Percentiles rank a stretch among this genome's conserved stretches.
Evolutionary conservation across 2,888 invertebrate genomes (phyloP).

Genomic region (Cistogaster globosa): DNA sequence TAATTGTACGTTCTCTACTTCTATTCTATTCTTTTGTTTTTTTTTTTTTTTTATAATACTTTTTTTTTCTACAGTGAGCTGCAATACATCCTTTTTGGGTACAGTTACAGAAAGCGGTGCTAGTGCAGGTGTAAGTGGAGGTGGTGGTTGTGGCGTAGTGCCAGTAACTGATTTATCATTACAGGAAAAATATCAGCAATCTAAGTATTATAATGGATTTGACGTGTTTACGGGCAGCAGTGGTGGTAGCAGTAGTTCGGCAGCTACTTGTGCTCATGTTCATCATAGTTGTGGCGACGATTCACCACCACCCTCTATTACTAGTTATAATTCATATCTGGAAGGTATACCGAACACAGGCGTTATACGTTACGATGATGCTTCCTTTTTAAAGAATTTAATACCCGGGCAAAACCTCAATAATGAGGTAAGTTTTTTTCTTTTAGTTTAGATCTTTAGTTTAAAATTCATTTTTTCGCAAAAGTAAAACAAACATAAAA

Average conservation of each 20-base stretch:
- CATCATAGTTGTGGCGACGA: conserved; percentile 82
- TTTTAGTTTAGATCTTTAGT: background rate
- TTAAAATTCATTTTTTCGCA: too few relatives aligned
- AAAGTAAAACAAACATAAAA: too few relatives aligned
- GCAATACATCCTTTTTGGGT: conserved; percentile 61
- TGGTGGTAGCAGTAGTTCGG: conserved; percentile 59
- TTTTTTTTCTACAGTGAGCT: conserved; percentile 52
- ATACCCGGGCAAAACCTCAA: conserved; percentile 83
- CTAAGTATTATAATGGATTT: conserved; percentile 81
- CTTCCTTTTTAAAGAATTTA: conserved; percentile 81
- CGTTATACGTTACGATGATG: conserved; percentile 82
- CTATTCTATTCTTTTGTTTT: background rate
- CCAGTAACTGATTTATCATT: conserved; percentile 72
- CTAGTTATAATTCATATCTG: conserved; percentile 81
- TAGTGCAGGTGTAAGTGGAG: conserved; percentile 39
- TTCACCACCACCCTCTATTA: conserved; percentile 82
- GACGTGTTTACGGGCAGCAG: conserved; percentile 77
- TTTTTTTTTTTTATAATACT: background rate
- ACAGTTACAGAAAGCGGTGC: conserved; percentile 53
- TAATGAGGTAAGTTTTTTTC: conserved; percentile 79
- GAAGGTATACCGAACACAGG: conserved; percentile 82
- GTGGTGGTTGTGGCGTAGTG: background rate
- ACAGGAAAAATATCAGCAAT: conserved; percentile 81
- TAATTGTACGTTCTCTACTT: conserved; percentile 55
- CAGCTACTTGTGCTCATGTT: conserved; percentile 72